Base-by-base conservation (phyloP, 1,140 invertebrate species). In the Conus betulinus region DNA sequence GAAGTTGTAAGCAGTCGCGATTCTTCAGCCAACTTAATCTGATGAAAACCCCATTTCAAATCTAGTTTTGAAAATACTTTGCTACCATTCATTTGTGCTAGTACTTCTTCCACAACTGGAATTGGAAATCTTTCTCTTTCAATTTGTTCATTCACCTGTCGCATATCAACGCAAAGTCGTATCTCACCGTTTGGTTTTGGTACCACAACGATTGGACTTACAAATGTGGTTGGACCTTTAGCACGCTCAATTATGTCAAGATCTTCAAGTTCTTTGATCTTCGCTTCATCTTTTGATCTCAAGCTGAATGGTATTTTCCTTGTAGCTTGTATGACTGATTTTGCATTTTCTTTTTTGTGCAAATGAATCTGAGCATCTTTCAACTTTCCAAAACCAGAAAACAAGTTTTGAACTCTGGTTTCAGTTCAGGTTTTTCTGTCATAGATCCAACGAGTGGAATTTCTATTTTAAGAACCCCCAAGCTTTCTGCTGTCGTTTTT, bases 21-120 rank as follows among this genome's bases (percentile, higher is more conserved):
- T 8, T 52, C 52, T 55, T 82, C 79, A 10, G 27, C 23, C 20
- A 82, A 51, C 39, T 82, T 27, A 5, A 51, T 7, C 39, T 82
- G 79, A 25, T 51, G 79, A 82, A 82, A 82, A 39, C 79, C 79
- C 79, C 27, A 52, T 52, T 82, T 82, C 52, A 82, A 25, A 82
- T 82, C 79, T 7, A 51, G 39, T 23, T 82, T 82, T 82, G 79
- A 82, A 25, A 82, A 82, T 11, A 82, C 79, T 51, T 25, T 82
- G 52, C 79, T 82, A 7, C 52, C 79, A 82, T 82, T 82, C 25
- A 82, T 82, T 6, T 82, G 6, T 55, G 25, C 10, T 25, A 6
- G 79, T 27, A 23, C 7, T 55, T 82, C 79, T 60, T 60, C 57
- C 13, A 11, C 25, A 13, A n/a, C n/a, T n/a, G n/a, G n/a, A n/a